Percentiles rank a stretch among this genome's conserved stretches.
phyloP scores from a whole-genome alignment of 2,113 vertebrate genomes.

The Thalassarche chlororhynchos region DNA sequence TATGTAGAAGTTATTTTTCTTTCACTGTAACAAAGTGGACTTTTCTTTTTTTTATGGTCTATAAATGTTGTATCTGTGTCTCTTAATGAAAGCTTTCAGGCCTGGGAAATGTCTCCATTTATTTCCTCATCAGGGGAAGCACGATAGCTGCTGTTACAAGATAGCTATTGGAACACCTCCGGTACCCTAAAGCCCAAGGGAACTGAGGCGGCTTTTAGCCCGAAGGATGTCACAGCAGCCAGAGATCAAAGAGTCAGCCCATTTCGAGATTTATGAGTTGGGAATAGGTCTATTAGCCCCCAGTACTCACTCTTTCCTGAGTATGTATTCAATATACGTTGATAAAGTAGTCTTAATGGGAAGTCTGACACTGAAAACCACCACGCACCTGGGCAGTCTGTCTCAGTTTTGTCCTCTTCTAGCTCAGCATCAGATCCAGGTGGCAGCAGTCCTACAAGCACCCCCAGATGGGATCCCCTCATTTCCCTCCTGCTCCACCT shows the following conservation, averaged over 20 bases:
- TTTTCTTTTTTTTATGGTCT: not conserved
- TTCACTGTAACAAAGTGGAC: not conserved
- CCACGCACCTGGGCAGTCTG: not conserved
- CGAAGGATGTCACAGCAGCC: not conserved
- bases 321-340: not conserved
- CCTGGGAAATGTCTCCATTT: not conserved
- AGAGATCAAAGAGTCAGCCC: conserved; percentile 42
- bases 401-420: not conserved
- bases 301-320: not conserved
- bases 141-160: not conserved
- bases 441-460: not conserved
- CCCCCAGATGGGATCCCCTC: not conserved
- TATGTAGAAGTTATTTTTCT: not conserved
- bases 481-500: not conserved
- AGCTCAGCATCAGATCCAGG: not conserved
- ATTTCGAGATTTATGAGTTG: conserved; percentile 38
- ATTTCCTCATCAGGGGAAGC: not conserved
- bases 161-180: not conserved
- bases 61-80: not conserved
- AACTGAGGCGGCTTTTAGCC: not conserved
- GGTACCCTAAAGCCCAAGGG: not conserved
- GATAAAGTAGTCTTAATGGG: not conserved
- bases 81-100: not conserved
- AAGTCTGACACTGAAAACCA: conserved; percentile 6
- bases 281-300: conserved; percentile 29